A percentile compares a stretch with the other conserved stretches of the same genome.
Evolutionary conservation across 64 coral and sea anemone genomes (phyloP).

Genomic region (Platygyra sinensis): DNA sequence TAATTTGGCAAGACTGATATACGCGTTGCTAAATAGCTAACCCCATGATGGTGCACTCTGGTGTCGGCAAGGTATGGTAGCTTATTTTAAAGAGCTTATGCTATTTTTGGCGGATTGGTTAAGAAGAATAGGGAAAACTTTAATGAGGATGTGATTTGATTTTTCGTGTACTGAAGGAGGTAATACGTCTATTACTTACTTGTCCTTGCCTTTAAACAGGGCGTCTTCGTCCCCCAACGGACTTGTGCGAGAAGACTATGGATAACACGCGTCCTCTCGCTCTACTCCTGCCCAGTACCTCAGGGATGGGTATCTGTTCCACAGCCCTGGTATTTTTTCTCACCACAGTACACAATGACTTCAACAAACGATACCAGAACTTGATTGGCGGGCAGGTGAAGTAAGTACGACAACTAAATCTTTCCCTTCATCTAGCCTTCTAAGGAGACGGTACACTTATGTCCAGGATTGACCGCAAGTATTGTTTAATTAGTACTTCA

Average conservation of each 20-base stretch:
- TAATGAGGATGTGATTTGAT: too few relatives aligned
- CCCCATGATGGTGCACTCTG: too few relatives aligned
- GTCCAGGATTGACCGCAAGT: too few relatives aligned
- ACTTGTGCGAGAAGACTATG: slow-evolving; percentile 49
- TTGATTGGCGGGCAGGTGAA: slow-evolving; percentile 31
- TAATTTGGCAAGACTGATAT: too few relatives aligned
- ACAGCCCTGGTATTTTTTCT: slow-evolving; percentile 63
- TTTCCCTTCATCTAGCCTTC: neutral
- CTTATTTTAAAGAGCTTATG: too few relatives aligned
- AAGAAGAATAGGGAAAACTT: too few relatives aligned
- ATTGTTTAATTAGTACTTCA: too few relatives aligned
- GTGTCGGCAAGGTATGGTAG: too few relatives aligned
- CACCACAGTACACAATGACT: slow-evolving; percentile 68
- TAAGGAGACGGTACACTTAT: too few relatives aligned
- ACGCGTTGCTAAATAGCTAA: too few relatives aligned
- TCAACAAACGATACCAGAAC: slow-evolving; percentile 56
- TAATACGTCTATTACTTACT: neutral
- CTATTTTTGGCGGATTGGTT: too few relatives aligned
- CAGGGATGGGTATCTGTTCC: slow-evolving; percentile 67
- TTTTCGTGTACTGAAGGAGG: neutral
- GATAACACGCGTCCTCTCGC: slow-evolving; percentile 55
- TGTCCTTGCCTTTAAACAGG: slow-evolving; percentile 27
- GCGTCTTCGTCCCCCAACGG: slow-evolving; percentile 55
- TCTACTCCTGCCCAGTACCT: slow-evolving; percentile 51
- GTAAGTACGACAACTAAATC: slow-evolving; percentile 17